Conservation (phyloP, 2,888 invertebrate genomes). For the Sarcophaga variegata region DNA sequence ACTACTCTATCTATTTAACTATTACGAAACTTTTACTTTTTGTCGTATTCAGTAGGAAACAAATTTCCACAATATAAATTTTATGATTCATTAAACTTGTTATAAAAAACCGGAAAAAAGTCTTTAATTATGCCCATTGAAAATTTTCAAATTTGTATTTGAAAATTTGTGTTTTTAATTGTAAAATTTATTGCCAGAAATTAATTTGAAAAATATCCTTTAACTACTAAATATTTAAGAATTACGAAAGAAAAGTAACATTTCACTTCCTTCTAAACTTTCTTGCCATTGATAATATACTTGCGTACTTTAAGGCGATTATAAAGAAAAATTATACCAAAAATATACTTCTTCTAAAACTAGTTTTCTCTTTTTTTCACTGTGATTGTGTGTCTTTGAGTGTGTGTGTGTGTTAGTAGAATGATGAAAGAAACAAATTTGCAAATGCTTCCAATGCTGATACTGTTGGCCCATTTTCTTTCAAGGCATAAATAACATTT, state of each 20-base stretch:
- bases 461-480: not conserved
- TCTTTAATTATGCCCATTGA: too few relatives aligned
- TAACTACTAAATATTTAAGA: not conserved
- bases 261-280: too few relatives aligned
- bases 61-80: too few relatives aligned
- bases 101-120: too few relatives aligned
- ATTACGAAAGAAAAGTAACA: not conserved
- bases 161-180: too few relatives aligned
- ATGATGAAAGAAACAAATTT: not conserved
- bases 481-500: slow-evolving; percentile 3
- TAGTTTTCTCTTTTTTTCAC: not conserved
- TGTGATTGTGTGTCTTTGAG: not conserved
- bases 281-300: not conserved
- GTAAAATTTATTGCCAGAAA: not conserved
- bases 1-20: too few relatives aligned
- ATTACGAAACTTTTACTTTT: too few relatives aligned
- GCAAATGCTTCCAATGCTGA: not conserved
- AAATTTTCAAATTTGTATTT: too few relatives aligned
- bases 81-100: too few relatives aligned
- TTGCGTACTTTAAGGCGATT: slow-evolving; percentile 1
- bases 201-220: not conserved
- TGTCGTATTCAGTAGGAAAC: too few relatives aligned
- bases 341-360: not conserved
- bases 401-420: not conserved
- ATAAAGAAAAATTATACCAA: not conserved